These are phyloP conservation scores for Corapipo altera DNA, from an alignment of 2,113 vertebrate genomes.

Conservation along the genomic window DNA sequence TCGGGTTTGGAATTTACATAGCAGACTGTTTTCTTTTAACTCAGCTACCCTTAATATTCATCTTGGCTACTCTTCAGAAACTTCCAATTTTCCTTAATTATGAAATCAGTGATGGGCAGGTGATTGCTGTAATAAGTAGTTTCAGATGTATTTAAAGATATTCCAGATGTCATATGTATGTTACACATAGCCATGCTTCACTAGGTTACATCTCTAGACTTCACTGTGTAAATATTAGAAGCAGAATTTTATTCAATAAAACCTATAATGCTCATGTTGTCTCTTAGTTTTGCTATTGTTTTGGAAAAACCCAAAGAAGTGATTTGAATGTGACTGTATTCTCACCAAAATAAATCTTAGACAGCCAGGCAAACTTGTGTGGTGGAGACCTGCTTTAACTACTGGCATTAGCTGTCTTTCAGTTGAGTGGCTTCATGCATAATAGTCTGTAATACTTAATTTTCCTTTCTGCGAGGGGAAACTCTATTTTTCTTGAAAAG, in stretches of 20 bases:
- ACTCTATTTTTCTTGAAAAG: neutral
- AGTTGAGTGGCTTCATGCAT: neutral
- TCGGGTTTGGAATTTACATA: conserved; percentile 26
- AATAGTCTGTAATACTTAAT: neutral
- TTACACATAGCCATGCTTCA: neutral
- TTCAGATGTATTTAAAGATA: conserved; percentile 37
- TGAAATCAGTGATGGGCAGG: conserved; percentile 35
- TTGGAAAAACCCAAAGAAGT: neutral
- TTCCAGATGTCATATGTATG: neutral
- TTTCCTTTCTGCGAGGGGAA: neutral
- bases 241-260: conserved; percentile 70
- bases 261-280: neutral
- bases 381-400: neutral
- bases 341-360: neutral
- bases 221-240: conserved; percentile 57
- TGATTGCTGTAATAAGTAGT: conserved; percentile 30
- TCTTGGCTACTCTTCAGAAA: conserved; percentile 31
- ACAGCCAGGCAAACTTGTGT: neutral
- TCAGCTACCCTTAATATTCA: conserved; percentile 14
- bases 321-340: neutral
- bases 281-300: neutral
- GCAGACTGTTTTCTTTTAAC: conserved; percentile 48
- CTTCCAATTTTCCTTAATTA: conserved; percentile 36
- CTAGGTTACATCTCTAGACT: neutral
- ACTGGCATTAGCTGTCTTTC: neutral